Conservation (phyloP, 64 coral and sea anemone genomes). For the Dendronephthya gigantea region DNA sequence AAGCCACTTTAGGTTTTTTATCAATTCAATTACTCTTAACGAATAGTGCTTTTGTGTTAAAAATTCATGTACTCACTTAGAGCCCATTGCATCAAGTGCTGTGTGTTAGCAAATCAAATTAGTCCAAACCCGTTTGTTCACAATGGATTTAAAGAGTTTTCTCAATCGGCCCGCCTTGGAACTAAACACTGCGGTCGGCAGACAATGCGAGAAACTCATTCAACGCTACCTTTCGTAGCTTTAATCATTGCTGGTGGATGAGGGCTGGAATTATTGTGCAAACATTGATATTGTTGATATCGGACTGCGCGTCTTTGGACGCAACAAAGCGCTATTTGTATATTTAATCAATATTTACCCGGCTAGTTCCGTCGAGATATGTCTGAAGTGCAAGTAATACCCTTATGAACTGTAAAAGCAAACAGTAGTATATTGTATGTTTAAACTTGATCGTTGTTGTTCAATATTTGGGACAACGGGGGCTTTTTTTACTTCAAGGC, state of each 20-base stretch:
- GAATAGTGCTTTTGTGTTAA: constrained; percentile 1
- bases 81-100: neutral
- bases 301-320: neutral
- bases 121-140: neutral
- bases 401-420: neutral
- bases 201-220: neutral
- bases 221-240: neutral
- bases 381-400: neutral
- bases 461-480: too few relatives aligned
- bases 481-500: too few relatives aligned
- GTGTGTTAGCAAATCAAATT: neutral
- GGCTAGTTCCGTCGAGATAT: neutral
- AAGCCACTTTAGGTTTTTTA: neutral
- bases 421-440: too few relatives aligned
- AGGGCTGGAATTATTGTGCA: neutral
- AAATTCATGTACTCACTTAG: neutral
- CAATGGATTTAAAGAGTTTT: neutral
- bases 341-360: neutral
- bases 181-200: neutral
- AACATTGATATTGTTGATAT: neutral
- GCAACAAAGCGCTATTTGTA: neutral
- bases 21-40: neutral
- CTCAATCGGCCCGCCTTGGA: neutral
- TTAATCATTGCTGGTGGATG: neutral
- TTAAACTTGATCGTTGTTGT: too few relatives aligned